Percentiles rank a stretch among this genome's conserved stretches.
Conservation (phyloP, 2,888 invertebrate genomes). For the Lamellibrachia satsuma region DNA sequence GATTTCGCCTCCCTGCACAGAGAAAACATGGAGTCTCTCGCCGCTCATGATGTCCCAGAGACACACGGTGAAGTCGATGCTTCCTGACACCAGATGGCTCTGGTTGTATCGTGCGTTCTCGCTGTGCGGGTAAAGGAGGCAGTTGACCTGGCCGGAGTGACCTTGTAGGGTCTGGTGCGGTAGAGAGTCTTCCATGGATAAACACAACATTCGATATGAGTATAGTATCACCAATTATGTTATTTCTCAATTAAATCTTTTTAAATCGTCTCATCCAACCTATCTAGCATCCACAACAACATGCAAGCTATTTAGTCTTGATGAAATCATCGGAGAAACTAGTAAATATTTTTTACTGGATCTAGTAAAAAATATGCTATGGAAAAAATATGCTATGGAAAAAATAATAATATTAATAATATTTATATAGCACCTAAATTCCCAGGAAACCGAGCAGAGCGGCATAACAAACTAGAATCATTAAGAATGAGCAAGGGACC, state of each 20-base stretch:
- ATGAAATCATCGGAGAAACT: no score
- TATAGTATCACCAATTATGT: no score
- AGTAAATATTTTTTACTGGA: no score
- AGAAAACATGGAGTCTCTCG: slow-evolving; percentile 88
- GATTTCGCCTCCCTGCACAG: slow-evolving; percentile 97
- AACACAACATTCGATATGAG: no score
- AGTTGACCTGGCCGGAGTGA: slow-evolving; percentile 93
- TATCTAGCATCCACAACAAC: no score
- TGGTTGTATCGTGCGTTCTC: slow-evolving; percentile 75
- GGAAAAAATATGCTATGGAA: not conserved
- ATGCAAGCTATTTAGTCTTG: no score
- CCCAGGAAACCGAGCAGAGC: not conserved
- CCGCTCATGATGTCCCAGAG: slow-evolving; percentile 95
- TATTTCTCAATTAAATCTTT: no score
- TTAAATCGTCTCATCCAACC: no score
- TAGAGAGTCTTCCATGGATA: not conserved
- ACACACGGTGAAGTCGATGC: slow-evolving; percentile 96
- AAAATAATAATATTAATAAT: slow-evolving; percentile 17
- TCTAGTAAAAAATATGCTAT: not conserved
- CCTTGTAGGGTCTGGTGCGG: slow-evolving; percentile 59
- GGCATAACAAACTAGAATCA: not conserved
- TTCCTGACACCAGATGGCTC: slow-evolving; percentile 83
- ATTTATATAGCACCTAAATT: not conserved
- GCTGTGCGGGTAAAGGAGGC: slow-evolving; percentile 92
- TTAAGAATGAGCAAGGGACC: not conserved